phyloP scores from a whole-genome alignment of 2,797 vertebrate species.

The Ambastaia sidthimunki region DNA sequence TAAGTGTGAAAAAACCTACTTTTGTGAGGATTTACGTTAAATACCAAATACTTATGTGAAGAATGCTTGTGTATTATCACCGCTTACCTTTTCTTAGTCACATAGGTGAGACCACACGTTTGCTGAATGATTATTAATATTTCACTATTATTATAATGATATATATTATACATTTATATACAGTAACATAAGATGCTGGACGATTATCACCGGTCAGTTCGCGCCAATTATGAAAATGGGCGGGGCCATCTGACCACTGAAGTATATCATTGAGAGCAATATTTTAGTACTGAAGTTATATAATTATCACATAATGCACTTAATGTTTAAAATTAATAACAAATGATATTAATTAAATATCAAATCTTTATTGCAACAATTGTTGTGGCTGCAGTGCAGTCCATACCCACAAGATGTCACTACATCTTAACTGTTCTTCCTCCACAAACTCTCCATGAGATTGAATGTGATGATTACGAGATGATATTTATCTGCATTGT shows the following conservation, averaged over 20 bases:
- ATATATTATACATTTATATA: neutral
- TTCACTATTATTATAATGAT: neutral
- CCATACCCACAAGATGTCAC: slow-evolving; percentile 72
- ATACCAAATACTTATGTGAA: no score
- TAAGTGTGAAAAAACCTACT: no score
- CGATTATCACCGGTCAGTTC: neutral
- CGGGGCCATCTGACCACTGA: neutral
- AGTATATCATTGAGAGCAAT: neutral
- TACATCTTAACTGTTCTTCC: slow-evolving; percentile 38
- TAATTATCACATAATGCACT: no score
- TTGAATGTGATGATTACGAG: neutral
- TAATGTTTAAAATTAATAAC: no score
- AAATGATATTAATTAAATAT: no score
- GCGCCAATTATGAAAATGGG: neutral
- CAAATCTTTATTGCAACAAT: no score
- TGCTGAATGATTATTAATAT: neutral
- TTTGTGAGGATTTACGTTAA: no score
- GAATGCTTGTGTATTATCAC: neutral
- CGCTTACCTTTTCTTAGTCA: slow-evolving; percentile 4
- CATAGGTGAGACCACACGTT: neutral
- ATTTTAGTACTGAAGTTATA: neutral
- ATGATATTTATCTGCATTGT: neutral
- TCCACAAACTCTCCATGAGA: neutral
- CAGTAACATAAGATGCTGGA: neutral
- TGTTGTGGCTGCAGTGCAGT: slow-evolving; percentile 6